Evolutionary conservation across 2,113 vertebrate genomes (phyloP).

Genomic region (Egretta garzetta): DNA sequence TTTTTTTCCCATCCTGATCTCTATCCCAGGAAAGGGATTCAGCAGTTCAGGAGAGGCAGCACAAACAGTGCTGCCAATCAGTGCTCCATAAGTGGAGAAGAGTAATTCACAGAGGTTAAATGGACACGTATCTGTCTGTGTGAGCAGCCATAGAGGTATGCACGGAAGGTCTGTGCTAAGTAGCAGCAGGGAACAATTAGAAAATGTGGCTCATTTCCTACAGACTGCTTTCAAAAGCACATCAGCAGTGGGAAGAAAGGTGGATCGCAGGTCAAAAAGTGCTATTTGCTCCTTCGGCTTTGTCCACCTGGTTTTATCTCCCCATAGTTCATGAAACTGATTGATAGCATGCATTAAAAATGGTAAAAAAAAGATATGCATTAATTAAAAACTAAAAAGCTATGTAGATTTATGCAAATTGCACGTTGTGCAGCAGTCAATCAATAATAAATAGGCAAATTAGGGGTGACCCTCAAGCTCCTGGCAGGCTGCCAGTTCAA

Average conservation of each 20-base stretch:
- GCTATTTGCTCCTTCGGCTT: neutral
- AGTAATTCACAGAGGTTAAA: neutral
- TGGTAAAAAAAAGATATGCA: neutral
- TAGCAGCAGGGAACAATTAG: neutral
- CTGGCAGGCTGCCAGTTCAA: neutral
- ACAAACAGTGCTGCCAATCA: neutral
- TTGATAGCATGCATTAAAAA: neutral
- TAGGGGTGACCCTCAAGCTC: neutral
- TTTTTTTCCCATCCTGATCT: neutral
- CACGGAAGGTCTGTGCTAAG: neutral
- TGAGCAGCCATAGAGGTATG: neutral
- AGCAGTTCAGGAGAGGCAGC: neutral
- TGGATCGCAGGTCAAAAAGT: neutral
- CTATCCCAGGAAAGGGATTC: neutral
- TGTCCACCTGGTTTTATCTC: neutral
- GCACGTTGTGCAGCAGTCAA: neutral
- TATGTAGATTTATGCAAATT: neutral
- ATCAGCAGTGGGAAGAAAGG: neutral
- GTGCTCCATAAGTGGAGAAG: neutral
- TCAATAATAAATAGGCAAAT: neutral
- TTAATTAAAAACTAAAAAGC: neutral
- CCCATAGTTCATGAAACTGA: neutral
- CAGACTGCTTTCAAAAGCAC: neutral
- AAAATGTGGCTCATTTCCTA: neutral
- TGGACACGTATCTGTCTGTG: neutral